Percentiles rank a stretch among this genome's conserved stretches.
These are phyloP conservation scores for Dione vanillae DNA, from an alignment of 2,888 invertebrate species.

Conservation along the genomic window DNA sequence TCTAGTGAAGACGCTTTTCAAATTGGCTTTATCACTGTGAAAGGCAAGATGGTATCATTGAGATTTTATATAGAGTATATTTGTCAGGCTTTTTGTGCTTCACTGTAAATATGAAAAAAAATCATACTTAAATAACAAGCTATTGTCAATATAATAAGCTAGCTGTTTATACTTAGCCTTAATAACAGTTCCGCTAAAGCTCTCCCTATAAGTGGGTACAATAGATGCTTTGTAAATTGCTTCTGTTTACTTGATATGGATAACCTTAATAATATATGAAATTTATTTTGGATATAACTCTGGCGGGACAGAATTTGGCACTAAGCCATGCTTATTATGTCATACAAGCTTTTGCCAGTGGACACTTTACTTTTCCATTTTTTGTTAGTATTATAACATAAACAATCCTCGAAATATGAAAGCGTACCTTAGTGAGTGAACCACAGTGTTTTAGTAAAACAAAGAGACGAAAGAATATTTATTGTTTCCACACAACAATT, in stretches of 20 bases:
- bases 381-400: too few species aligned
- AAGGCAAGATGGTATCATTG: background rate
- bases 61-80: background rate
- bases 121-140: background rate
- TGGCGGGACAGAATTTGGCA: too few species aligned
- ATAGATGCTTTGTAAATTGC: background rate
- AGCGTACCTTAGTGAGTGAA: too few species aligned
- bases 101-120: background rate
- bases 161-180: background rate
- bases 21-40: background rate
- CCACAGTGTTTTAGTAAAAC: too few species aligned
- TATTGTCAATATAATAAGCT: background rate
- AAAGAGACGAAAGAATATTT: background rate
- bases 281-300: too few species aligned
- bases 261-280: background rate
- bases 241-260: background rate
- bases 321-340: too few species aligned
- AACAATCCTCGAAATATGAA: too few species aligned
- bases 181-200: background rate
- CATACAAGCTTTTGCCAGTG: too few species aligned
- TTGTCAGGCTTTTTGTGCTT: background rate
- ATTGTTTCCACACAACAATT: background rate
- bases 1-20: background rate
- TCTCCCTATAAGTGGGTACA: conserved; percentile 5
- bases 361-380: too few species aligned